Conservation (phyloP, 2,797 vertebrate species). For the Betta splendens region DNA sequence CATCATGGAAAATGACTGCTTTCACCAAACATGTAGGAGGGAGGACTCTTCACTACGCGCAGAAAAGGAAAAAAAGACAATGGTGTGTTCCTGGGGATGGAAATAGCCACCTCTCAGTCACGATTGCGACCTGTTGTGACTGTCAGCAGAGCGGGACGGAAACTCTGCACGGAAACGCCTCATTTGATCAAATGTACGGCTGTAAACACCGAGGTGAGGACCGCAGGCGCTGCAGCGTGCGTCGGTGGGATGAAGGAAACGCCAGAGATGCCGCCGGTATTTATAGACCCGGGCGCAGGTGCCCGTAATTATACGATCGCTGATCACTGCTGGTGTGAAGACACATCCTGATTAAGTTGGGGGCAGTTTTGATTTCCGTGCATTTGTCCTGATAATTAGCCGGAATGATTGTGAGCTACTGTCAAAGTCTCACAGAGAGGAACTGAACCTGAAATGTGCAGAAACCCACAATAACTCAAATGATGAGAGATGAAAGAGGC, state of each 20-base stretch:
- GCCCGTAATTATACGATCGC: slow-evolving; percentile 4
- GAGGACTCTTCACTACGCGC: slow-evolving; percentile 59
- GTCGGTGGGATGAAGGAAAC: slow-evolving; percentile 40
- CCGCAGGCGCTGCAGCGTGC: slow-evolving; percentile 22
- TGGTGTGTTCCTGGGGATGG: slow-evolving; percentile 45
- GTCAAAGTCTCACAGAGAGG: too few species aligned
- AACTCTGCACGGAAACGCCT: slow-evolving; percentile 15
- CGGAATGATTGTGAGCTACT: not conserved
- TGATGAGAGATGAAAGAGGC: too few species aligned
- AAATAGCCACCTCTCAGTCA: slow-evolving; percentile 56
- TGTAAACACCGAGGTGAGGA: slow-evolving; percentile 33
- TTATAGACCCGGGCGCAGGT: slow-evolving; percentile 39
- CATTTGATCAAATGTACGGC: slow-evolving; percentile 36
- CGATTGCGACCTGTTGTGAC: slow-evolving; percentile 50
- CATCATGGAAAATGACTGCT: slow-evolving; percentile 77
- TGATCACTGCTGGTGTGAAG: slow-evolving; percentile 11
- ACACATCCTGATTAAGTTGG: slow-evolving; percentile 12
- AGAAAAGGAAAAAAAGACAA: slow-evolving; percentile 44
- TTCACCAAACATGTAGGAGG: slow-evolving; percentile 78
- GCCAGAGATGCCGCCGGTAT: slow-evolving; percentile 33
- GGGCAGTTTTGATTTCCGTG: slow-evolving; percentile 11
- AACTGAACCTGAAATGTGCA: too few species aligned
- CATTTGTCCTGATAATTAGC: slow-evolving; percentile 19
- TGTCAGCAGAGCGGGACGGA: slow-evolving; percentile 19
- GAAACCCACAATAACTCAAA: too few species aligned